Evolutionary conservation across 1,140 invertebrate species (phyloP), one percentile per base, ranked within the genome.

Genomic region (Ostrea edulis): DNA sequence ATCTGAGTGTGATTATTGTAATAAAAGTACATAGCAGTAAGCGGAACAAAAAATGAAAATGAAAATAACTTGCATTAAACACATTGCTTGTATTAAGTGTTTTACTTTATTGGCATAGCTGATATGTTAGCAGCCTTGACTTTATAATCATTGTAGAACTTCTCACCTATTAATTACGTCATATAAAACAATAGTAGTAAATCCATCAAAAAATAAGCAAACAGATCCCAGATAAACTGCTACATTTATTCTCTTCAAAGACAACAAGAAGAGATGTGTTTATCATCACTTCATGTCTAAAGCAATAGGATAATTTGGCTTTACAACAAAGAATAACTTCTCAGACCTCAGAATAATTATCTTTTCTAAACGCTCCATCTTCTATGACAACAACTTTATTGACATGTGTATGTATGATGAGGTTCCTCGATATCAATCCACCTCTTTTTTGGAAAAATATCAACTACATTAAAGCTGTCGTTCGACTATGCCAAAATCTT

Each of bases 371-470:
- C 17, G 17, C n/a, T n/a, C n/a, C 58, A 62, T 62, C 58, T 62
- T n/a, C 14, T 62, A 17, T 5, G 58, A 62, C 58, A 62, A 62
- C n/a, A n/a, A 5, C 9, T 62, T 62, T 17, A 62, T 62, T 11
- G 12, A 20, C 17, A 20, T 62, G n/a, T 14, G n/a, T 20, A 62
- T n/a, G 17, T 29, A 25, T 25, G 68, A 9, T 35, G 14, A 77
- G n/a, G 68, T 77, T 77, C 12, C 22, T 35, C 3, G 5, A 77
- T 29, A 35, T 9, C 25, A 77, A 77, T n/a, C 55, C 17, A 62
- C 7, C 22, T 77, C 68, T 14, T 35, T 77, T 25, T 44, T 77
- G 68, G 68, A 77, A 77, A 77, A 77, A 35, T 77, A 77, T 77
- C 68, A 77, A 77, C 25, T 77, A 12, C 14, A 77, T 77, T 77